Percentiles rank a stretch among this genome's conserved stretches.
Conservation (phyloP, 2,797 vertebrate genomes). For the Centroberyx gerrardi region DNA sequence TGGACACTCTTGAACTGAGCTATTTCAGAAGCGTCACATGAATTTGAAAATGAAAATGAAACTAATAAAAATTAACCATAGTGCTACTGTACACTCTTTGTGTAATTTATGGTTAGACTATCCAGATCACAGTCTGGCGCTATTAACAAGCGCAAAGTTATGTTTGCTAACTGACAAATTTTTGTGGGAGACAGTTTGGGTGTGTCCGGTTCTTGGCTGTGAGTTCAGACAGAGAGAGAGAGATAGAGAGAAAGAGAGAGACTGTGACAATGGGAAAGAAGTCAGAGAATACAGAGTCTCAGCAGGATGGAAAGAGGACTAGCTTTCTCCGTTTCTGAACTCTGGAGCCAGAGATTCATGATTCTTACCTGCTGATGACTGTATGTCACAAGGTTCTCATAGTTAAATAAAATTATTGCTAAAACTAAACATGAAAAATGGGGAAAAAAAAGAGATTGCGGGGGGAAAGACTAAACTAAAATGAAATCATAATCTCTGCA, state of each 20-base stretch:
- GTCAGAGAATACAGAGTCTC: neutral
- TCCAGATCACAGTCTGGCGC: neutral
- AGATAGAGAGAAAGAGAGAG: neutral
- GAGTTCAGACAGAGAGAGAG: neutral
- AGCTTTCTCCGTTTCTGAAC: neutral
- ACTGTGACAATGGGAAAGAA: neutral
- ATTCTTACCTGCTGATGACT: neutral
- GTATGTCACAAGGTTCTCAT: neutral
- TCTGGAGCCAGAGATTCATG: neutral
- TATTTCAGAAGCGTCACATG: neutral
- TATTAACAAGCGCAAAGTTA: constrained; percentile 8
- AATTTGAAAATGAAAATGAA: neutral
- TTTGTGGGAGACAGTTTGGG: constrained; percentile 21
- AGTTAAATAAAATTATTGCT: neutral
- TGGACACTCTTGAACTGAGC: neutral
- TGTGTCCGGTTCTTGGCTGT: constrained; percentile 5
- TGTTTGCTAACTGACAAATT: neutral
- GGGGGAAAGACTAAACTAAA: no score
- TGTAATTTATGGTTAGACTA: neutral
- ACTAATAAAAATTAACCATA: no score
- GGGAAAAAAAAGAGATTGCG: no score
- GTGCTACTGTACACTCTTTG: neutral
- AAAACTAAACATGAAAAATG: neutral
- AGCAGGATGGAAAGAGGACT: neutral
- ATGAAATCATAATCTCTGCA: no score